Percentiles rank a stretch among this genome's conserved stretches.
phyloP scores from a whole-genome alignment of 1,140 invertebrate genomes.

The Drosophila grimshawi region DNA sequence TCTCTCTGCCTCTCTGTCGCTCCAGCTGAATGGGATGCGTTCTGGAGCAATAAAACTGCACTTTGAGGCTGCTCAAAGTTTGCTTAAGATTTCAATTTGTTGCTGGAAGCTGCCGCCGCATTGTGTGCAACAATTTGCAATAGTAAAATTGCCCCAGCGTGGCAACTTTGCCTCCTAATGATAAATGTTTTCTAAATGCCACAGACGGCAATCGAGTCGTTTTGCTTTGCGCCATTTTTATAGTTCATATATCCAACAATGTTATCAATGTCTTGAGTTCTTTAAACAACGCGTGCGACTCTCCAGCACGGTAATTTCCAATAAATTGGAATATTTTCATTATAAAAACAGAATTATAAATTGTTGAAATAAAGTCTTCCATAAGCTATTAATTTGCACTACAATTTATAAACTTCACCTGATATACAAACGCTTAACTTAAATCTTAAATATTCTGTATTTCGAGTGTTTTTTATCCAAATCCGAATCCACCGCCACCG shows the following conservation, averaged over 20 bases:
- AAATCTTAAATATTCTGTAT: too few species aligned
- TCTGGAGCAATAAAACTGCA: slow-evolving; percentile 75
- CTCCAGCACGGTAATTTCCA: too few species aligned
- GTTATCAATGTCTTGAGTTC: slow-evolving; percentile 60
- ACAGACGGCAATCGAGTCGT: slow-evolving; percentile 46
- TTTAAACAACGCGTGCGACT: slow-evolving; percentile 7
- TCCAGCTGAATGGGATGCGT: slow-evolving; percentile 20
- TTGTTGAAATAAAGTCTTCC: slow-evolving; percentile 8
- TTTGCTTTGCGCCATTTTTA: slow-evolving; percentile 37
- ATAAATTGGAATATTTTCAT: too few species aligned
- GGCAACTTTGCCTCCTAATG: slow-evolving; percentile 64
- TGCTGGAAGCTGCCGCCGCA: slow-evolving; percentile 36
- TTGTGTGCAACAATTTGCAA: slow-evolving; percentile 75
- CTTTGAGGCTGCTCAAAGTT: slow-evolving; percentile 71
- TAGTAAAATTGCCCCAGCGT: slow-evolving; percentile 51
- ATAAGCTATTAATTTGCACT: too few species aligned
- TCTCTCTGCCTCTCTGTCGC: not conserved
- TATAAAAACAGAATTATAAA: too few species aligned
- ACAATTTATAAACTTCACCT: too few species aligned
- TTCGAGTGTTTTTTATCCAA: too few species aligned
- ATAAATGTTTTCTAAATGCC: slow-evolving; percentile 71
- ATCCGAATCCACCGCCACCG: slow-evolving; percentile 16
- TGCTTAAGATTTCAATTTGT: slow-evolving; percentile 81
- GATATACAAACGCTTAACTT: too few species aligned
- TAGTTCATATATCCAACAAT: slow-evolving; percentile 63